Evolutionary conservation across 2,113 vertebrate genomes (phyloP).

Genomic region (Diglossa brunneiventris): DNA sequence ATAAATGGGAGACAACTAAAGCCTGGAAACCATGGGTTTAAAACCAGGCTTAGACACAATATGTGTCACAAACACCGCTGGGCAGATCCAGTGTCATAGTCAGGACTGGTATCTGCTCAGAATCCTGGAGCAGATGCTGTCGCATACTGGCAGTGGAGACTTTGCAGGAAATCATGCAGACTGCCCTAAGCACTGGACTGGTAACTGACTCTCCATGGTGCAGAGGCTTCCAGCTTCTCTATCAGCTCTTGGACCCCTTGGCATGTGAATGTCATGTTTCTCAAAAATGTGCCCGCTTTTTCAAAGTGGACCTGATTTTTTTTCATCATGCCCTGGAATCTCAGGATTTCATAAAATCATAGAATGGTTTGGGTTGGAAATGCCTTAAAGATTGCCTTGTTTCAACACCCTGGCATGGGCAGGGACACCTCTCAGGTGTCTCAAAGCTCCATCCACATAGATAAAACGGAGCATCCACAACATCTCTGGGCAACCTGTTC

Average conservation of each 20-base stretch:
- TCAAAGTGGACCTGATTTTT: background rate
- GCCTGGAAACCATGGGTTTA: background rate
- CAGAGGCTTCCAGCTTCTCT: background rate
- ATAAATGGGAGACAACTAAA: background rate
- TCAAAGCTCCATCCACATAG: background rate
- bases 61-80: background rate
- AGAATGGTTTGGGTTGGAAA: background rate
- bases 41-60: background rate
- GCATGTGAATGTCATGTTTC: rapidly evolving
- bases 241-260: background rate
- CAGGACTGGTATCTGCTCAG: background rate
- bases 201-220: background rate
- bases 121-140: background rate
- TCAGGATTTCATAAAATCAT: background rate
- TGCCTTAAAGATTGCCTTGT: background rate
- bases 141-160: background rate
- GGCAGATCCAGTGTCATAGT: background rate
- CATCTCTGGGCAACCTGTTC: background rate
- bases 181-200: background rate
- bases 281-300: background rate
- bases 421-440: background rate
- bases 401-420: background rate
- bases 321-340: background rate
- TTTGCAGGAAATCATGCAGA: background rate
- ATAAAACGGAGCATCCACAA: background rate